Evolutionary conservation across 2,888 invertebrate genomes (phyloP), one percentile per base, ranked within the genome.

Genomic region (Cynaeus angustus): DNA sequence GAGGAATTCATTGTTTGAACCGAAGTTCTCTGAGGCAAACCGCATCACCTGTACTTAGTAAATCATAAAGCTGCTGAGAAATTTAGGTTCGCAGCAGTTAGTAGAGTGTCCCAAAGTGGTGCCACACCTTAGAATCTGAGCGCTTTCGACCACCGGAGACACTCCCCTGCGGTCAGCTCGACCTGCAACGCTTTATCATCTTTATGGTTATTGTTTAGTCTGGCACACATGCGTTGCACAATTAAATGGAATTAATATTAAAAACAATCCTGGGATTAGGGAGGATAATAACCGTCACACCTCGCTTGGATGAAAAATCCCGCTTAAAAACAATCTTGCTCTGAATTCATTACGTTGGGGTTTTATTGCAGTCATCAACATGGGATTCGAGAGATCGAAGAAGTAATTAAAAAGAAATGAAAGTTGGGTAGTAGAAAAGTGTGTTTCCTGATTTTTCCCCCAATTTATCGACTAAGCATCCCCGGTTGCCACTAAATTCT

Each of bases 161-260:
- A 68, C 62, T 62, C 68, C 67, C 62, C 41, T 61, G 68, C 68
- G 68, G 68, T 68, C 68, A 68, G 55, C 53, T 67, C 66, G 66
- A 52, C 50, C 55, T 55, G 28, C 43, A 53, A 52, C 68, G 43
- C 62, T 68, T 68, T 62, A 62, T 68, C 68, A 68, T 68, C 68
- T 68, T 68, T 68, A 68, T 61, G 68, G 68, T 62, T 68, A 61
- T 68, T 68, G 61, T 68, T 61, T 28, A 46, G 68, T 43, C 62
- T 53, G 53, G 53, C 38, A 62, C 68, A 68, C 62, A 62, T 55
- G 68, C 68, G 68, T 68, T 55, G 33, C 46, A 38, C 68, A 68
- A 68, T 68, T 68, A 68, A 62, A 62, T 53, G 26, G 56, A 68
- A 68, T 68, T 68, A 68, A 68, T 68, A 68, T 68, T 68, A 68